phyloP scores from a whole-genome alignment of 2,888 invertebrate genomes.

The Tethea ocularis region DNA sequence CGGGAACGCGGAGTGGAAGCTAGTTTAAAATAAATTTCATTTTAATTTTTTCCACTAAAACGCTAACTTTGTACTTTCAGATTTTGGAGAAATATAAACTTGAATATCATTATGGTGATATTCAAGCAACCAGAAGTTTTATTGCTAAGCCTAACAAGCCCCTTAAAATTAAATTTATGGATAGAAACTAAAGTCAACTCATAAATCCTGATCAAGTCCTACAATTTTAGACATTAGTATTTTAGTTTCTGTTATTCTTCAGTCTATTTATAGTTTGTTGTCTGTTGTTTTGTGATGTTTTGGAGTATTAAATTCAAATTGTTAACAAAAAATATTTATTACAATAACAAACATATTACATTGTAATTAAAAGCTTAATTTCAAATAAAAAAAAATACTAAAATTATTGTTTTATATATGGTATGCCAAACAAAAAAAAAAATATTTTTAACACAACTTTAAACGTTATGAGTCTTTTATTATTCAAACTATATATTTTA shows the following conservation, averaged over 20 bases:
- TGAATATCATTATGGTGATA: slow-evolving; percentile 87
- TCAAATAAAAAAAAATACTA: slow-evolving; percentile 12
- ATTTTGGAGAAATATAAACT: slow-evolving; percentile 84
- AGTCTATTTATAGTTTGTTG: background rate
- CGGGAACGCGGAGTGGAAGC: too few species aligned
- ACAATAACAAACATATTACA: background rate
- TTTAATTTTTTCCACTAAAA: too few species aligned
- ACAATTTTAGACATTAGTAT: background rate
- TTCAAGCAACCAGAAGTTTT: slow-evolving; percentile 82
- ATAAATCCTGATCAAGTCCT: background rate
- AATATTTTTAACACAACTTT: too few species aligned
- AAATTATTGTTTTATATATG: background rate
- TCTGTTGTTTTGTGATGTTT: background rate
- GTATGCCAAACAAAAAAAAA: too few species aligned
- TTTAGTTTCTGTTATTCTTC: background rate
- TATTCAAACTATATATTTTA: too few species aligned
- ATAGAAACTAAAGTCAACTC: slow-evolving; percentile 63
- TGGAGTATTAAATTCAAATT: slow-evolving; percentile 3
- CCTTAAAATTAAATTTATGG: slow-evolving; percentile 86
- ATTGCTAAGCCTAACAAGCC: slow-evolving; percentile 85
- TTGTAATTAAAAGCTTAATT: background rate
- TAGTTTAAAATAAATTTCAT: too few species aligned
- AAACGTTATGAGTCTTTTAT: too few species aligned
- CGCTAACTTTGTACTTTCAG: slow-evolving; percentile 70
- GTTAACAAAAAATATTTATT: slow-evolving; percentile 7